A percentile compares a stretch with the other conserved stretches of the same genome.
These are phyloP conservation scores for Cheilosia urbana DNA, from an alignment of 2,888 invertebrate genomes.

Conservation along the genomic window DNA sequence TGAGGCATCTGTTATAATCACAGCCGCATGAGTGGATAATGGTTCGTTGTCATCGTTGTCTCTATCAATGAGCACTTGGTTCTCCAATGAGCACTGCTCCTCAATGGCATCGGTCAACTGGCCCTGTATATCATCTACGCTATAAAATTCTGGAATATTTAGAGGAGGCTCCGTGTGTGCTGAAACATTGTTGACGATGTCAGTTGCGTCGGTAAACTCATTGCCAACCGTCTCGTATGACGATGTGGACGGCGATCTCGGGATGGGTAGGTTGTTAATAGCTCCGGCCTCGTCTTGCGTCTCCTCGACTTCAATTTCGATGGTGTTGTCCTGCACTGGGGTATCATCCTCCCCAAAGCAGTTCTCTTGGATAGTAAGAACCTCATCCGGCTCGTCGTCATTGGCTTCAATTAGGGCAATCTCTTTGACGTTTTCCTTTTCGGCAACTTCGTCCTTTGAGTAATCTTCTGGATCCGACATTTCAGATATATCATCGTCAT, in stretches of 20 bases:
- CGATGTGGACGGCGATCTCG: slow-evolving; percentile 81
- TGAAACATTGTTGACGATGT: slow-evolving; percentile 68
- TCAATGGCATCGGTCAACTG: slow-evolving; percentile 82
- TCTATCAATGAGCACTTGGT: slow-evolving; percentile 62
- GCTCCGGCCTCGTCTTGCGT: slow-evolving; percentile 46
- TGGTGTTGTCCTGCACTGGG: neutral
- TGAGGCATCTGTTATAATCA: slow-evolving; percentile 90
- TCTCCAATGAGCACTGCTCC: slow-evolving; percentile 83
- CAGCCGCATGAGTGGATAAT: slow-evolving; percentile 78
- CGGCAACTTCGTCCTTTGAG: slow-evolving; percentile 81
- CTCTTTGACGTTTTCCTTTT: slow-evolving; percentile 2
- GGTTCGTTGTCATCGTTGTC: slow-evolving; percentile 62
- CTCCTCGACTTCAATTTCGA: slow-evolving; percentile 46
- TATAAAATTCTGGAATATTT: slow-evolving; percentile 79
- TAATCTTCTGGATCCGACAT: slow-evolving; percentile 83
- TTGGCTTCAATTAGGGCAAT: neutral
- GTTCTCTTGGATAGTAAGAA: slow-evolving; percentile 50
- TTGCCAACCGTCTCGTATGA: slow-evolving; percentile 84
- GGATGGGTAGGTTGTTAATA: slow-evolving; percentile 71
- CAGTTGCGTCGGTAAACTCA: slow-evolving; percentile 81
- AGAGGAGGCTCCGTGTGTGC: slow-evolving; percentile 44
- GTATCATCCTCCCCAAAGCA: slow-evolving; percentile 54
- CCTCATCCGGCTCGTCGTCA: slow-evolving; percentile 14
- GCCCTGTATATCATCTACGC: slow-evolving; percentile 85
- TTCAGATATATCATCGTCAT: slow-evolving; percentile 84